Evolutionary conservation across 1,140 invertebrate genomes (phyloP), one percentile per base, ranked within the genome.

Genomic region (Drosophila ficusphila): DNA sequence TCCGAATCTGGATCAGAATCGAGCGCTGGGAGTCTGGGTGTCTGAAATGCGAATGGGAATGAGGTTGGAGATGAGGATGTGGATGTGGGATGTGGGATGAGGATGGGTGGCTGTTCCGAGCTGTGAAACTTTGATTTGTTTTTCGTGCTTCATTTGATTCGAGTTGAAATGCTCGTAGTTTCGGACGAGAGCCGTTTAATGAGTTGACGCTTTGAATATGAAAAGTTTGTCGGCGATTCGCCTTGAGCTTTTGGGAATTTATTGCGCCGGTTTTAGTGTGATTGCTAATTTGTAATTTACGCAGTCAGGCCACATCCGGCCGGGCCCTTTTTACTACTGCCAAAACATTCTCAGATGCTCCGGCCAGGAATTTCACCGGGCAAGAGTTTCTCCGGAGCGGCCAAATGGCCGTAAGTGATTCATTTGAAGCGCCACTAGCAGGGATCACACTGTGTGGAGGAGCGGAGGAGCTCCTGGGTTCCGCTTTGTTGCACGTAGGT

Each of bases 241-340:
- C 62, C 44, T 34, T 27, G 27, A 68, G 77, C 73, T 44, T 61
- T 72, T 54, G 49, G 39, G 61, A 72, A 85, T 86, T 88, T 88
- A 88, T 85, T 61, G 73, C 68, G n/a, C 44, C 54, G 31, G 64
- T 72, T 88, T 88, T 82, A 88, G 83, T 88, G 78, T 88, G 82
- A 88, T 88, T 88, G 82, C 82, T 88, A 88, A 88, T 88, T 88
- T 88, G 82, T 88, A 88, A 89, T 88, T 88, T 89, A 88, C 82
- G 82, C 72, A 88, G 83, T 82, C 83, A 74, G 76, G 70, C 70
- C 79, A 75, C 74, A 70, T 64, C 75, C 75, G 64, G n/a, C n/a
- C n/a, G n/a, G n/a, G n/a, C n/a, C 39, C 64, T 60, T 85, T 39
- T 88, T 82, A 86, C 82, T 71, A 71, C 81, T 70, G 49, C 39